Conservation (phyloP, 2,797 vertebrate species). For the Cuculus canorus region DNA sequence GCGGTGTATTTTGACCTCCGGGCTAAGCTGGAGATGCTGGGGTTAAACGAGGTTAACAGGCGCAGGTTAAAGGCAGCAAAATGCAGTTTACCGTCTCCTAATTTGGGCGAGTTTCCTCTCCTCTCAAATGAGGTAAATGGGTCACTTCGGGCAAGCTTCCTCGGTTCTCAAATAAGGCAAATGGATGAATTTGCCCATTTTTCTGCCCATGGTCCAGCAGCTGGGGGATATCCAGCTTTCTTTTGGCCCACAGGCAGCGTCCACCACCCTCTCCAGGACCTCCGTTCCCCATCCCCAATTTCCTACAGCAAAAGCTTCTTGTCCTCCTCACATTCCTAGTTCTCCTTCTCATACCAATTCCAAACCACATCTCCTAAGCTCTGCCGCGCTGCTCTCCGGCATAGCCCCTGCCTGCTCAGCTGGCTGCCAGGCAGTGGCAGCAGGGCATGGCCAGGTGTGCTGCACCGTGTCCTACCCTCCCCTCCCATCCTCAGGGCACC, state of each 20-base stretch:
- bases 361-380: neutral
- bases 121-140: conserved; percentile 19
- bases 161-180: neutral
- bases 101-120: conserved; percentile 29
- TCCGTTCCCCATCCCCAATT: rapidly evolving
- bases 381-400: neutral
- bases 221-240: neutral
- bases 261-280: neutral
- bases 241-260: neutral
- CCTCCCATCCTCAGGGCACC: neutral
- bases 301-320: neutral
- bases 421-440: neutral
- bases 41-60: neutral
- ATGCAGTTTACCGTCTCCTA: neutral
- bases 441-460: neutral
- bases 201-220: neutral
- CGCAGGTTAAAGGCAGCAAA: neutral
- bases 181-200: neutral
- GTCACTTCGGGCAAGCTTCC: neutral
- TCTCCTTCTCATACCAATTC: neutral
- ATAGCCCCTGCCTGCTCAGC: rapidly evolving
- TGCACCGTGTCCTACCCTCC: rapidly evolving
- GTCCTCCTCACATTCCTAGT: neutral
- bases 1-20: neutral
- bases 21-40: neutral